Evolutionary conservation across 92 coral and sea anemone genomes (phyloP).

Genomic region (Siderastrea radians): DNA sequence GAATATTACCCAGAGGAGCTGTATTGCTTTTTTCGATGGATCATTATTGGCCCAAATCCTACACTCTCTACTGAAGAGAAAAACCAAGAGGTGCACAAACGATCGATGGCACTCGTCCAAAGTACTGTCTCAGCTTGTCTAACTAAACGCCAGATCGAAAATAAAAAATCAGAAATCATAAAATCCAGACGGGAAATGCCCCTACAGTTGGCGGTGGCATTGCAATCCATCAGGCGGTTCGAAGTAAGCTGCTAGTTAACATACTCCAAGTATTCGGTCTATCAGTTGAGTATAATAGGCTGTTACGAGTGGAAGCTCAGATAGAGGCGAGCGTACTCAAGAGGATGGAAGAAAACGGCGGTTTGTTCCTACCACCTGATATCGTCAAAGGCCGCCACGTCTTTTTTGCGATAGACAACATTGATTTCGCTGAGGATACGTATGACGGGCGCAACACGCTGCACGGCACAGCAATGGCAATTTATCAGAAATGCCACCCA

Average conservation of each 20-base stretch:
- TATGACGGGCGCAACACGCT: too few relatives aligned
- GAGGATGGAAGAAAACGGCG: constrained; percentile 41
- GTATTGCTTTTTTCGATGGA: constrained; percentile 48
- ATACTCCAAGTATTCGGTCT: constrained; percentile 59
- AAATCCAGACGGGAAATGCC: constrained; percentile 59
- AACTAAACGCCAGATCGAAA: constrained; percentile 51
- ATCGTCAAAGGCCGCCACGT: constrained; percentile 48
- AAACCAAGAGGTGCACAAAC: constrained; percentile 24
- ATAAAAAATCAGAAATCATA: constrained; percentile 53
- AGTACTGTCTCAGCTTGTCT: constrained; percentile 47
- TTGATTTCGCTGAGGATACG: constrained; percentile 71
- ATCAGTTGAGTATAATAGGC: constrained; percentile 60
- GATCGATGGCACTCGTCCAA: constrained; percentile 58
- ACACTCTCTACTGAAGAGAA: not conserved
- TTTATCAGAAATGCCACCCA: too few relatives aligned
- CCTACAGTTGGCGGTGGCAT: constrained; percentile 53
- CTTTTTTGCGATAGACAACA: constrained; percentile 58
- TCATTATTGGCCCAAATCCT: constrained; percentile 67
- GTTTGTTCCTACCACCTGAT: constrained; percentile 61
- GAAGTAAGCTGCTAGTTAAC: constrained; percentile 50
- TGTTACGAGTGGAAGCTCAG: constrained; percentile 49
- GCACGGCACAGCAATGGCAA: too few relatives aligned
- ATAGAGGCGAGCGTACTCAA: constrained; percentile 52
- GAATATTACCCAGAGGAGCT: constrained; percentile 62
- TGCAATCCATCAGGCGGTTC: constrained; percentile 41